A percentile compares a stretch with the other conserved stretches of the same genome.
Evolutionary conservation across 2,113 vertebrate species (phyloP).

Genomic region (Vidua chalybeata): DNA sequence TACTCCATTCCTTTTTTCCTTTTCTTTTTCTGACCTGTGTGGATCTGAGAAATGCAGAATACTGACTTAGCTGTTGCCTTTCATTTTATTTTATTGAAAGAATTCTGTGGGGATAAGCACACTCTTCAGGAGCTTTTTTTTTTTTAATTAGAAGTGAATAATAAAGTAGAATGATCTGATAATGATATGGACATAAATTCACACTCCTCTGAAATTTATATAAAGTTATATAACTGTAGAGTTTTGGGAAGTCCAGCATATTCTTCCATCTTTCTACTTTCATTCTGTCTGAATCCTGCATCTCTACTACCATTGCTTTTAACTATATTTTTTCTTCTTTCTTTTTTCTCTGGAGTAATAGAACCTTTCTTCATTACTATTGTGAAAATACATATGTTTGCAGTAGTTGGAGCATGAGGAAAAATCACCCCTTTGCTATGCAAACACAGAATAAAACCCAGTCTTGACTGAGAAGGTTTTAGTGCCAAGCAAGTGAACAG

Average conservation of each 20-base stretch:
- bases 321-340: neutral
- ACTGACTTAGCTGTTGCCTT: neutral
- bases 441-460: neutral
- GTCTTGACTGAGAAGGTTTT: neutral
- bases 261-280: neutral
- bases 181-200: constrained; percentile 10
- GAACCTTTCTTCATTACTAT: neutral
- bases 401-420: neutral
- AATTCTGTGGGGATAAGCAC: constrained; percentile 13
- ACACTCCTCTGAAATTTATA: constrained; percentile 2
- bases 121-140: neutral
- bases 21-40: neutral
- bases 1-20: neutral
- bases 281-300: neutral
- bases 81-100: constrained; percentile 7
- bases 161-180: constrained; percentile 16
- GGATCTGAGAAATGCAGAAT: neutral
- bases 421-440: neutral
- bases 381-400: neutral
- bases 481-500: neutral
- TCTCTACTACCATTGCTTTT: neutral
- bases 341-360: neutral
- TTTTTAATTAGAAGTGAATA: constrained; percentile 24
- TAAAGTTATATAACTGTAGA: neutral
- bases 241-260: neutral